Percentiles rank a stretch among this genome's conserved stretches.
Evolutionary conservation across 2,797 vertebrate species (phyloP).

Genomic region (Loriculus beryllinus): DNA sequence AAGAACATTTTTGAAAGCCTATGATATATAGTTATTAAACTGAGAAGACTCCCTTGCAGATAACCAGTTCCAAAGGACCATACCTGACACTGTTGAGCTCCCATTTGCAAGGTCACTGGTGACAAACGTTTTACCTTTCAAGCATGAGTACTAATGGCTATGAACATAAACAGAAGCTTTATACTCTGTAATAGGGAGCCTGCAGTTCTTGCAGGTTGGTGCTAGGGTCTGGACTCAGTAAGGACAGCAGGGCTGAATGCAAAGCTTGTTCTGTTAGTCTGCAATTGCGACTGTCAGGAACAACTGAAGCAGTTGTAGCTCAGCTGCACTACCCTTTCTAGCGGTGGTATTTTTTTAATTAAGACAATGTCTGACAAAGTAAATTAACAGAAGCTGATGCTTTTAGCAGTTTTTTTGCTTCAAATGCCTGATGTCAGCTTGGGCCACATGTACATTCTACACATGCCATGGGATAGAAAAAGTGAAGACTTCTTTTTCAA

Average conservation of each 20-base stretch:
- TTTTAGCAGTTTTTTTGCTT: constrained; percentile 74
- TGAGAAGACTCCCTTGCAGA: background rate
- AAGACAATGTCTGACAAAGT: constrained; percentile 74
- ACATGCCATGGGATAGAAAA: constrained; percentile 73
- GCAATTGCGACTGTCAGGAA: constrained; percentile 35
- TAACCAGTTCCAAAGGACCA: background rate
- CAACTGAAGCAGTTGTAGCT: constrained; percentile 73
- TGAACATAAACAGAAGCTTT: background rate
- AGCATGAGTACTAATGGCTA: background rate
- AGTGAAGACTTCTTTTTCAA: constrained; percentile 70
- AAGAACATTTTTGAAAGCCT: background rate
- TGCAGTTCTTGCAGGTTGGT: background rate
- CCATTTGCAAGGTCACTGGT: background rate
- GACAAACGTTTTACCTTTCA: background rate
- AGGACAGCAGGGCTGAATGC: constrained; percentile 15
- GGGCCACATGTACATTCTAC: constrained; percentile 74
- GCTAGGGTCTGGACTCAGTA: background rate
- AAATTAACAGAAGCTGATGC: constrained; percentile 77
- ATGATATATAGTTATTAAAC: background rate
- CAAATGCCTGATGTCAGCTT: constrained; percentile 75
- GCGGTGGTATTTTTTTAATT: constrained; percentile 65
- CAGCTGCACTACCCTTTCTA: constrained; percentile 70
- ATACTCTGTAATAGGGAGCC: background rate
- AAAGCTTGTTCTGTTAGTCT: background rate
- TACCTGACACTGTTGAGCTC: background rate